phyloP scores from a whole-genome alignment of 2,797 vertebrate genomes.

The Mormyrus hasselquistii region DNA sequence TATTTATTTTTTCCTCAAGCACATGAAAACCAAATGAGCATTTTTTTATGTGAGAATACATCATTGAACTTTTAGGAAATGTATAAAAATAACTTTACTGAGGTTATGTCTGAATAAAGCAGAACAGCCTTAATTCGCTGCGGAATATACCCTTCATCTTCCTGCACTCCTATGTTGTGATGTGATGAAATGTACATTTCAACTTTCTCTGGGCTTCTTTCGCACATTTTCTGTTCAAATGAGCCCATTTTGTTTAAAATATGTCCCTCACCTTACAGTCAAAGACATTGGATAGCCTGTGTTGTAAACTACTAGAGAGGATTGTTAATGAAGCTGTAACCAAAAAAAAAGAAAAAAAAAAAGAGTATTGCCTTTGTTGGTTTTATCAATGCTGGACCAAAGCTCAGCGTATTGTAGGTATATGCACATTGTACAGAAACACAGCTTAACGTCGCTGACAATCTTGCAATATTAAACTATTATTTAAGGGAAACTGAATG shows the following conservation, averaged over 20 bases:
- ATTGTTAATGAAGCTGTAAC: constrained; percentile 87
- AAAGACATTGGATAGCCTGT: constrained; percentile 43
- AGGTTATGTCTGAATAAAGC: neutral
- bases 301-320: constrained; percentile 69
- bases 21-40: neutral
- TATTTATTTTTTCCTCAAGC: neutral
- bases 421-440: constrained; percentile 98
- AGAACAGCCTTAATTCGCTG: neutral
- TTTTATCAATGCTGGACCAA: constrained; percentile 89
- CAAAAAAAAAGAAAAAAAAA: constrained; percentile 69
- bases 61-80: neutral
- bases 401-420: constrained; percentile 89
- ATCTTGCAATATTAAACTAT: constrained; percentile 88
- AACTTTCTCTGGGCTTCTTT: neutral
- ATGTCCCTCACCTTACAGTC: constrained; percentile 13
- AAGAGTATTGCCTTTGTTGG: constrained; percentile 72
- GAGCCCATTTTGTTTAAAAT: neutral
- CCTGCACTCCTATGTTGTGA: neutral
- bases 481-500: constrained; percentile 65
- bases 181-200: neutral
- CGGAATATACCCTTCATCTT: neutral
- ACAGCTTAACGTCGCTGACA: constrained; percentile 96
- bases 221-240: neutral
- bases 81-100: neutral
- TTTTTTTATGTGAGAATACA: neutral